Base-by-base conservation (phyloP, 2,888 invertebrate species). In the Leptinotarsa juncta region DNA sequence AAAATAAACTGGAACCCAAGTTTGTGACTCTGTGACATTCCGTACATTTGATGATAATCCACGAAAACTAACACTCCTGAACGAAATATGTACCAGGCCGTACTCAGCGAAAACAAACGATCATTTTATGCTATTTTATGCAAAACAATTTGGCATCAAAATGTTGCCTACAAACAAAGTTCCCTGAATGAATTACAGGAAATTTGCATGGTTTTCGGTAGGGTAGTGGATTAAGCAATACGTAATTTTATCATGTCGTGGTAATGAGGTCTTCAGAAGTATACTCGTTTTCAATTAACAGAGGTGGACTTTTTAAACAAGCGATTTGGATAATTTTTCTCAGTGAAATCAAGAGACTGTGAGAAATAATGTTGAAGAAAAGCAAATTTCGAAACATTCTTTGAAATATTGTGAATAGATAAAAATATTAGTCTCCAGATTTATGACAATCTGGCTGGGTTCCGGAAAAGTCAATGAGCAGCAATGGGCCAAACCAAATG, bases 51-150 rank as follows among this genome's bases (percentile, higher is more conserved):
- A 42, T 10, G 42, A 42, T 10, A 42, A 42, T 42, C 10, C 42
- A 42, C 42, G 42, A 10, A 42, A 42, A 20, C 57, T 15, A 69
- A 57, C 72, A 50, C 62, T 53, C 65, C 62, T 23, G 67, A 72
- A 72, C 72, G 67, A 72, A 75, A 72, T 75, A 72, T 67, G 72
- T 72, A 72, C 51, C 67, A 70, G 67, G 70, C 70, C 60, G 57
- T 53, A 69, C 70, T 66, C 66, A 26, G 48, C 70, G 67, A 72
- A 72, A 76, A 71, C 75, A 77, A 79, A 77, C 75, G 77, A 77
- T 72, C 48, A 73, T 79, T 77, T 77, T 74, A 79, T 77, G 79
- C 76, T 66, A 73, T 76, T 77, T 76, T 71, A 79, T 77, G 79
- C 76, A 76, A 75, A 77, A 74, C 68, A 71, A 74, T 77, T 77